These are phyloP conservation scores for Nemopilema nomurai DNA, from an alignment of 30 jellyfish, hydroid and myxozoan genomes.

Conservation along the genomic window DNA sequence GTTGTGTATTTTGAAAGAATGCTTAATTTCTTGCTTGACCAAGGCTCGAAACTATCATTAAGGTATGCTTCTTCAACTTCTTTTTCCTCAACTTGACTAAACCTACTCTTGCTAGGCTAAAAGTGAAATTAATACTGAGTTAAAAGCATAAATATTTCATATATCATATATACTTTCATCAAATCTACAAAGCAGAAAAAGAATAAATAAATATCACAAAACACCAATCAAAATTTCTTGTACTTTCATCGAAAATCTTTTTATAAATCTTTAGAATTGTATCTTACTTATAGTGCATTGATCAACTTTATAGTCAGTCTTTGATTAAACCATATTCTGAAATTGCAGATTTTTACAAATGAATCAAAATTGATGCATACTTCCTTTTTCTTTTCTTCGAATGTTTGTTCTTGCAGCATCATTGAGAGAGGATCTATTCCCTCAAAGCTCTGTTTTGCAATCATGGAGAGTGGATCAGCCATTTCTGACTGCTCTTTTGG, in stretches of 20 bases:
- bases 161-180: neutral
- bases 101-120: neutral
- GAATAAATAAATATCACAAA: too few relatives aligned
- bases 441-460: conserved; percentile 80
- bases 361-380: conserved; percentile 10
- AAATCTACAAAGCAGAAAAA: too few relatives aligned
- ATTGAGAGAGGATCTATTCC: conserved; percentile 92
- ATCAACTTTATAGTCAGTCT: too few relatives aligned
- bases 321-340: too few relatives aligned
- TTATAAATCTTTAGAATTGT: too few relatives aligned
- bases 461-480: conserved; percentile 83
- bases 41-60: conserved; percentile 92
- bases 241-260: too few relatives aligned
- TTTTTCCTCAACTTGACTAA: neutral
- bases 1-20: conserved; percentile 91
- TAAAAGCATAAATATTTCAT: neutral
- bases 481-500: conserved; percentile 39
- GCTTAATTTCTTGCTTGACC: conserved; percentile 73
- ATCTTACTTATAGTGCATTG: too few relatives aligned
- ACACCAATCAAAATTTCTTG: too few relatives aligned
- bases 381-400: conserved; percentile 44
- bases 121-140: neutral
- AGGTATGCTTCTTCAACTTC: conserved; percentile 32
- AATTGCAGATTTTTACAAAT: too few relatives aligned
- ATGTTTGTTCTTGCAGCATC: conserved; percentile 64